Percentiles rank a stretch among this genome's conserved stretches.
Evolutionary conservation across 2,113 vertebrate genomes (phyloP).

Genomic region (Dipodomys spectabilis): DNA sequence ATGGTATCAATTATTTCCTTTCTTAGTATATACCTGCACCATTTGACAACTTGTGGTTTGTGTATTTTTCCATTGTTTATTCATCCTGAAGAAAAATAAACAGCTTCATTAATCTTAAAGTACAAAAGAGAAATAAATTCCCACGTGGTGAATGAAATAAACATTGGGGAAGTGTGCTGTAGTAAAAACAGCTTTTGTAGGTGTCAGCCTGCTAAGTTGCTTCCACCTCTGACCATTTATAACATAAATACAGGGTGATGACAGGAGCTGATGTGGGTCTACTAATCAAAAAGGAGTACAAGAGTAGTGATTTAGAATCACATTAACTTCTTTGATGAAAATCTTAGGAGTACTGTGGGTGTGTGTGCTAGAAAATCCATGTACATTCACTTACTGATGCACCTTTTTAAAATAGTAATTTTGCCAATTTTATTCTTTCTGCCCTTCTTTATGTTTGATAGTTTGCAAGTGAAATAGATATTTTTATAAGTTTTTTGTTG

Average conservation of each 20-base stretch:
- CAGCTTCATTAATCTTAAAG: constrained; percentile 94
- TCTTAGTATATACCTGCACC: constrained; percentile 89
- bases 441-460: constrained; percentile 61
- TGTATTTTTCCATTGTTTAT: constrained; percentile 87
- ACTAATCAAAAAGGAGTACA: constrained; percentile 94
- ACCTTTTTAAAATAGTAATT: constrained; percentile 64
- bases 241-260: constrained; percentile 94
- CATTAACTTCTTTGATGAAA: too few species aligned
- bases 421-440: constrained; percentile 72
- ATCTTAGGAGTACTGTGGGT: too few species aligned
- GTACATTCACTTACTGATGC: constrained; percentile 52
- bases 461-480: too few species aligned
- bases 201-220: constrained; percentile 94
- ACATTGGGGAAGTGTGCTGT: constrained; percentile 91
- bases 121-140: constrained; percentile 92
- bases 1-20: constrained; percentile 91
- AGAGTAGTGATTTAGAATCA: background rate
- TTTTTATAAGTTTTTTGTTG: constrained; percentile 7
- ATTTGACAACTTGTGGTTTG: constrained; percentile 91
- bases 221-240: constrained; percentile 92
- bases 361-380: background rate
- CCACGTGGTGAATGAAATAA: constrained; percentile 94
- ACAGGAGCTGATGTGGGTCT: constrained; percentile 92
- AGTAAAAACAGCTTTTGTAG: constrained; percentile 90
- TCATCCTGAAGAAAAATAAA: constrained; percentile 90